These are phyloP conservation scores for Aphelenchoides bicaudatus DNA, from an alignment of 2,888 invertebrate species.

Conservation along the genomic window DNA sequence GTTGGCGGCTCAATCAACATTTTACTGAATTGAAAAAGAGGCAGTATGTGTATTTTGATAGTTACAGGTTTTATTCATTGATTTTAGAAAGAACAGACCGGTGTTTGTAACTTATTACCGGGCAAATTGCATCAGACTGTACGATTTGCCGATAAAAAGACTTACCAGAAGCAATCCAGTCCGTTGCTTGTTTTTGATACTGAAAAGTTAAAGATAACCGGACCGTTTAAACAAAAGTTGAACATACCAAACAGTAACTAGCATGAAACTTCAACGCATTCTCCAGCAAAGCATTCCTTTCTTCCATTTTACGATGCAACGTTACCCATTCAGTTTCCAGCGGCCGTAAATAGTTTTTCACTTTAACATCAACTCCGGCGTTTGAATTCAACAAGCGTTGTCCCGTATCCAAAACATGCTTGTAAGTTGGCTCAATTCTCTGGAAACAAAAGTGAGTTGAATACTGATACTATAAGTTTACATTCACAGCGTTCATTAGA, in stretches of 20 bases:
- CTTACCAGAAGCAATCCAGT: too few relatives aligned
- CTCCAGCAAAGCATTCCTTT: conserved; percentile 31
- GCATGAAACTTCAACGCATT: conserved; percentile 37
- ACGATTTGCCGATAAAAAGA: too few relatives aligned
- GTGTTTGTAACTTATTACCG: too few relatives aligned
- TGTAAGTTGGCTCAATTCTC: conserved; percentile 35
- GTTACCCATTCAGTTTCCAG: conserved; percentile 40
- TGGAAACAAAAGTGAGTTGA: conserved; percentile 20
- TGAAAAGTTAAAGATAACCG: background rate
- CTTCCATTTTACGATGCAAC: conserved; percentile 19
- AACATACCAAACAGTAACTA: conserved; percentile 27
- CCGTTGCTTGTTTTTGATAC: too few relatives aligned
- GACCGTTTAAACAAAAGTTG: background rate
- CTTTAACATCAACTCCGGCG: conserved; percentile 12
- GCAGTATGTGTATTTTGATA: too few relatives aligned
- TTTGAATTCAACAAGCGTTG: conserved; percentile 5
- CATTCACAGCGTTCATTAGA: conserved; percentile 6
- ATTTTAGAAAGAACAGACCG: too few relatives aligned
- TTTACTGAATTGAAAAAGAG: too few relatives aligned
- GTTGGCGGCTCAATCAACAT: too few relatives aligned
- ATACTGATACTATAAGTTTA: background rate
- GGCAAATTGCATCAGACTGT: too few relatives aligned
- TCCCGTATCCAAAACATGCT: conserved; percentile 32
- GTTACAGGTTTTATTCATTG: too few relatives aligned
- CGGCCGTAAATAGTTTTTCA: conserved; percentile 28